phyloP scores from a whole-genome alignment of 2,113 vertebrate genomes.

The Coracopsis vasa region DNA sequence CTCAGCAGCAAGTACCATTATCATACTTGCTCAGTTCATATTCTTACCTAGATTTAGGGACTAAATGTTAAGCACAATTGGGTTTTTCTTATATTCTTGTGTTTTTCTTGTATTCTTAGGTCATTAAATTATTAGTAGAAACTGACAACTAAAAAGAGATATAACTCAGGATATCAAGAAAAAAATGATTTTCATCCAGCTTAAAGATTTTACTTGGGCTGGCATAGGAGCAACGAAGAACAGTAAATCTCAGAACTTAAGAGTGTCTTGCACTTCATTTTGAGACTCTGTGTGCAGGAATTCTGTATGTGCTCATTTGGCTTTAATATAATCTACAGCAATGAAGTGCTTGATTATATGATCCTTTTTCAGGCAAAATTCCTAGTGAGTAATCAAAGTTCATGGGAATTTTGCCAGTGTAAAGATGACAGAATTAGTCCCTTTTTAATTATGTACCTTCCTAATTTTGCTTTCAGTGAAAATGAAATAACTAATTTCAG shows the following conservation, averaged over 20 bases:
- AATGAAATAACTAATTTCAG: neutral
- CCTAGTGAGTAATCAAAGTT: constrained; percentile 1
- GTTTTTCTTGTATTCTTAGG: neutral
- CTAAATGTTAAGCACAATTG: neutral
- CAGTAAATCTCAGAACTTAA: neutral
- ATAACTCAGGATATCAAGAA: neutral
- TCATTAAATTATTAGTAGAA: neutral
- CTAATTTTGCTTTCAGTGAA: neutral
- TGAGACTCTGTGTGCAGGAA: neutral
- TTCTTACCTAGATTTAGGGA: neutral
- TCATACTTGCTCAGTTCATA: neutral
- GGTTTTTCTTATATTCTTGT: neutral
- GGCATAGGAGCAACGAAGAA: neutral
- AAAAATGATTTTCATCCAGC: neutral
- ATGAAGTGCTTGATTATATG: constrained; percentile 3
- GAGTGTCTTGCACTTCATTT: neutral
- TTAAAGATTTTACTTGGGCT: neutral
- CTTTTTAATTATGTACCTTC: neutral
- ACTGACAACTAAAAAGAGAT: neutral
- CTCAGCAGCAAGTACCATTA: neutral
- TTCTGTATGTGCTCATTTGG: neutral
- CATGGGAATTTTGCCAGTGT: constrained; percentile 6
- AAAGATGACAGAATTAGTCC: constrained; percentile 5
- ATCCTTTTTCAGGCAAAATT: constrained; percentile 17
- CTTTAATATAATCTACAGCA: constrained; percentile 22